phyloP scores from a whole-genome alignment of 2,113 vertebrate species.

The Tinamus guttatus region DNA sequence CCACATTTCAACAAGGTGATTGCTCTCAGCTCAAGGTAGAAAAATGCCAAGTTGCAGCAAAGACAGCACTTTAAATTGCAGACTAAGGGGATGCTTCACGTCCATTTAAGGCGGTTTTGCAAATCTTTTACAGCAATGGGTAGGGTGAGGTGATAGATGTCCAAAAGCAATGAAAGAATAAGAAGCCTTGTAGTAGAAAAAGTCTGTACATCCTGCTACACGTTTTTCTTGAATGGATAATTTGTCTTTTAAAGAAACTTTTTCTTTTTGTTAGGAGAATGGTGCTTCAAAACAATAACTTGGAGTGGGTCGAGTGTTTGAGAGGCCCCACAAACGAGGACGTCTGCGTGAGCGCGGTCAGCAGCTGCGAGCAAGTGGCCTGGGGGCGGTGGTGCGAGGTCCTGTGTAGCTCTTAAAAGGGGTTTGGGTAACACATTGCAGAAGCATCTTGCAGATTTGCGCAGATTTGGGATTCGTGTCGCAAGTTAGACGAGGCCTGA shows the following conservation, averaged over 20 bases:
- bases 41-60: background rate
- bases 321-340: fast-evolving
- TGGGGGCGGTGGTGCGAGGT: background rate
- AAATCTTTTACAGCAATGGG: background rate
- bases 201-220: background rate
- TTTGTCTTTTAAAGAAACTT: background rate
- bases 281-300: background rate
- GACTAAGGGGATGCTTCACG: background rate
- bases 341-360: fast-evolving
- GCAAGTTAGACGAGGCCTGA: background rate
- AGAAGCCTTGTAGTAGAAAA: background rate
- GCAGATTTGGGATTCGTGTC: background rate
- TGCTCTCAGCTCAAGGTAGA: background rate
- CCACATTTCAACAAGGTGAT: background rate
- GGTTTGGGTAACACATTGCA: background rate
- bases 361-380: background rate
- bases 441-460: background rate
- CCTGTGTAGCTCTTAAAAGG: background rate
- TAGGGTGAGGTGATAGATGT: background rate
- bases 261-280: background rate
- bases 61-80: background rate
- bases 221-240: background rate
- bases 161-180: background rate
- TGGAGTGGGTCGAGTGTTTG: background rate
- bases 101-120: background rate